Evolutionary conservation across 2,113 vertebrate species (phyloP), one percentile per base, ranked within the genome.

Genomic region (Hyaena hyaena): DNA sequence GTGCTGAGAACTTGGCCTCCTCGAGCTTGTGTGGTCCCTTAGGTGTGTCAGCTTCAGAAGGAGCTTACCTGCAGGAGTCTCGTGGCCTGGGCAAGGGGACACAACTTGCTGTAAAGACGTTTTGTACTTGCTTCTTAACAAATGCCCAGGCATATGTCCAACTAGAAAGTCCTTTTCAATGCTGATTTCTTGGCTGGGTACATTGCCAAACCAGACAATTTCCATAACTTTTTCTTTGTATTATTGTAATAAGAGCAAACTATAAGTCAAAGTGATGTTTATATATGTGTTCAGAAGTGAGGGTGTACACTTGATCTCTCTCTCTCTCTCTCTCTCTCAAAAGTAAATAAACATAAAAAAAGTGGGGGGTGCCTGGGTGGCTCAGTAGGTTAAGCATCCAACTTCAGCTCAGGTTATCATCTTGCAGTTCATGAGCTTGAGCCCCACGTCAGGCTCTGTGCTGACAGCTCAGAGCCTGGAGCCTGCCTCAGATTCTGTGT

Each of bases 121-220:
- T 96, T 45, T 55, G 12, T 73, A 35, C 58, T 35, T 88, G 84
- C 23, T 82, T 96, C 45, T 65, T 73, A 31, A 76, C 76, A 76
- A 35, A 7, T 45, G 28, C n/a, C 33, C n/a, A 87, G 58, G 66
- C 76, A 65, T 17, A 2, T 81, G 28, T 74, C 65, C 53, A 88
- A 4, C 45, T 66, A 50, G 55, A 92, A 88, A 66, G 55, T n/a
- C 65, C 43, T 92, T 74, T n/a, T 31, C 43, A 55, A 66, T 87
- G n/a, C 26, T 92, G 28, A 65, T 73, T 91, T 65, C 74, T 71
- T 95, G 83, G 19, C n/a, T 55, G 28, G 48, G 6, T 53, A 39
- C 1, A 53, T 24, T 53, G 26, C 43, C 58, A 53, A 83, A n/a
- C 14, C 26, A 89, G 68, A 16, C 39, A 50, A 12, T 71, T 88